A percentile compares a stretch with the other conserved stretches of the same genome.
These are phyloP conservation scores for Coturnix japonica DNA, from an alignment of 2,113 vertebrate genomes.

Conservation along the genomic window DNA sequence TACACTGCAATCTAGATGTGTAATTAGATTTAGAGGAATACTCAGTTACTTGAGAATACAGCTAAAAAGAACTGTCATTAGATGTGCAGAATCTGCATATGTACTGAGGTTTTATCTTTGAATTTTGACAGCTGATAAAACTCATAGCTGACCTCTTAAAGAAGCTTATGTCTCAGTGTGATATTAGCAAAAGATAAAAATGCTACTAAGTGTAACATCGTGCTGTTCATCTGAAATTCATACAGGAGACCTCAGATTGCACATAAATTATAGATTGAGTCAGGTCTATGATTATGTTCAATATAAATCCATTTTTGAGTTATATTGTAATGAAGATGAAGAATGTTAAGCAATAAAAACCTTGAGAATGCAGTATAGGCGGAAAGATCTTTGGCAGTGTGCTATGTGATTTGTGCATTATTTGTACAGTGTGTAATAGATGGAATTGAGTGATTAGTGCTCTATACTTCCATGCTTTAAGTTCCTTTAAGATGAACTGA, in stretches of 20 bases:
- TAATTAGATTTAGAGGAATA: not conserved
- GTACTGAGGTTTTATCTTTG: not conserved
- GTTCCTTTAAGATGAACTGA: not conserved
- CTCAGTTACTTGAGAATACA: not conserved
- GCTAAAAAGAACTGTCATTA: not conserved
- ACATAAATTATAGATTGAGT: conserved; percentile 9
- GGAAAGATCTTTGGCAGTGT: not conserved
- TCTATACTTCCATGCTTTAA: not conserved
- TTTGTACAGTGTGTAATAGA: not conserved
- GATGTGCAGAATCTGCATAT: not conserved
- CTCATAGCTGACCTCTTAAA: not conserved
- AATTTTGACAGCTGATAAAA: not conserved
- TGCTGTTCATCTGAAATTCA: conserved; percentile 9
- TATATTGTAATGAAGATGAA: not conserved
- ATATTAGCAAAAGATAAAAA: not conserved
- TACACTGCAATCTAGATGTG: not conserved
- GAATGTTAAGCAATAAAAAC: not conserved
- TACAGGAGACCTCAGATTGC: not conserved
- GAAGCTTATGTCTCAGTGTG: not conserved
- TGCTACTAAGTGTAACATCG: not conserved
- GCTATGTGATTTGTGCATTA: not conserved
- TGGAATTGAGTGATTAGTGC: not conserved
- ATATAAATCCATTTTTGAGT: not conserved
- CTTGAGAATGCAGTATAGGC: not conserved
- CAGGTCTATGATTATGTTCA: not conserved